phyloP scores from a whole-genome alignment of 1,140 invertebrate genomes.

The Cecropterus lyciades region DNA sequence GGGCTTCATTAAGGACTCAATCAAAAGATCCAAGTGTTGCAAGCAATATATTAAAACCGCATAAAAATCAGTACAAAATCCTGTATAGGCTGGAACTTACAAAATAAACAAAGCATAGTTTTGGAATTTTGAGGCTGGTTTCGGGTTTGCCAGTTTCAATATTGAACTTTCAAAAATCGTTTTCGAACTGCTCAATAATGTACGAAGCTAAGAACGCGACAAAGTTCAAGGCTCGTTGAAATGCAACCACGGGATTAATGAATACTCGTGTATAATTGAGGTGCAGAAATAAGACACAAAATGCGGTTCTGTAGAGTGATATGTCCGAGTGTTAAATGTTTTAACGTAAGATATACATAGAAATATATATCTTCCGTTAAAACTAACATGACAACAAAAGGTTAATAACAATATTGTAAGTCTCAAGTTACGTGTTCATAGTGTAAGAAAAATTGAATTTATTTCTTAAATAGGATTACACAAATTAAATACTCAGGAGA shows the following conservation, averaged over 20 bases:
- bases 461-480: too few relatives aligned
- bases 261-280: slow-evolving; percentile 6
- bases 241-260: slow-evolving; percentile 20
- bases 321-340: not conserved
- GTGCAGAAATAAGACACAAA: not conserved
- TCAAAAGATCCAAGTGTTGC: too few relatives aligned
- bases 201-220: slow-evolving; percentile 18
- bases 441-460: too few relatives aligned
- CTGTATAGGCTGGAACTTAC: not conserved
- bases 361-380: too few relatives aligned
- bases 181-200: slow-evolving; percentile 31
- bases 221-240: slow-evolving; percentile 30
- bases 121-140: slow-evolving; percentile 12
- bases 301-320: not conserved
- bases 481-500: too few relatives aligned
- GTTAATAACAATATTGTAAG: too few relatives aligned
- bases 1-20: too few relatives aligned
- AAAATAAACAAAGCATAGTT: slow-evolving; percentile 27
- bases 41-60: too few relatives aligned
- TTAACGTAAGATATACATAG: too few relatives aligned
- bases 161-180: slow-evolving; percentile 33
- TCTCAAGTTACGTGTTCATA: too few relatives aligned
- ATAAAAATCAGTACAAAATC: too few relatives aligned
- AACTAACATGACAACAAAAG: too few relatives aligned
- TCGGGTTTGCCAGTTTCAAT: slow-evolving; percentile 17